phyloP scores from a whole-genome alignment of 2,888 invertebrate species.

The Augiades crinisus region DNA sequence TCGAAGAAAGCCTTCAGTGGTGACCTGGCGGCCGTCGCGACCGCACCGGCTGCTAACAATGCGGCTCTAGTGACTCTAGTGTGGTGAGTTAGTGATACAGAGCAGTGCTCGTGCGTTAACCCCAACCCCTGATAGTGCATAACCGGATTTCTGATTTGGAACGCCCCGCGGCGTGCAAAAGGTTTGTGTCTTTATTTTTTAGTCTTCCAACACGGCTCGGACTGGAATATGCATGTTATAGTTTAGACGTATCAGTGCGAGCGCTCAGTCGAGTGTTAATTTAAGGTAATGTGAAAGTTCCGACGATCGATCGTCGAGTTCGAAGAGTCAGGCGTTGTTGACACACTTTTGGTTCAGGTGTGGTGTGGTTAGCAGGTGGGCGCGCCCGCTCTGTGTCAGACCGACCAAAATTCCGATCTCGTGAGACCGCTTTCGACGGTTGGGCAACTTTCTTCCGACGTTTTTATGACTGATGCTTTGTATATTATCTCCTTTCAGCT shows the following conservation, averaged over 20 bases:
- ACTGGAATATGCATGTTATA: conserved; percentile 35
- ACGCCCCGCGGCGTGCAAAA: conserved; percentile 68
- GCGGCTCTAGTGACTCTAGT: conserved; percentile 71
- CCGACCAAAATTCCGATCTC: conserved; percentile 75
- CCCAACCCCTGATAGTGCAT: conserved; percentile 76
- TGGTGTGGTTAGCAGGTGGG: conserved; percentile 72
- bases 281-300: conserved; percentile 80
- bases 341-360: conserved; percentile 79
- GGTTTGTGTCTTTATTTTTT: conserved; percentile 51
- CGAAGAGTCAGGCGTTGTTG: conserved; percentile 69
- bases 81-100: conserved; percentile 72
- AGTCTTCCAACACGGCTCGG: conserved; percentile 21
- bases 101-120: conserved; percentile 76
- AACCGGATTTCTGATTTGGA: conserved; percentile 71
- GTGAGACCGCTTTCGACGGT: conserved; percentile 66
- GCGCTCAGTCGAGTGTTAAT: conserved; percentile 60
- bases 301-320: conserved; percentile 67
- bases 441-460: conserved; percentile 70
- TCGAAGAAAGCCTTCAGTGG: conserved; percentile 71
- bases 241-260: conserved; percentile 45
- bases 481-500: conserved; percentile 35
- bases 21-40: conserved; percentile 74
- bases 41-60: conserved; percentile 72
- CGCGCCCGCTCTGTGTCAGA: conserved; percentile 65
- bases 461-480: conserved; percentile 37